These are phyloP conservation scores for Lampris incognitus DNA, from an alignment of 2,113 vertebrate species.

Conservation along the genomic window DNA sequence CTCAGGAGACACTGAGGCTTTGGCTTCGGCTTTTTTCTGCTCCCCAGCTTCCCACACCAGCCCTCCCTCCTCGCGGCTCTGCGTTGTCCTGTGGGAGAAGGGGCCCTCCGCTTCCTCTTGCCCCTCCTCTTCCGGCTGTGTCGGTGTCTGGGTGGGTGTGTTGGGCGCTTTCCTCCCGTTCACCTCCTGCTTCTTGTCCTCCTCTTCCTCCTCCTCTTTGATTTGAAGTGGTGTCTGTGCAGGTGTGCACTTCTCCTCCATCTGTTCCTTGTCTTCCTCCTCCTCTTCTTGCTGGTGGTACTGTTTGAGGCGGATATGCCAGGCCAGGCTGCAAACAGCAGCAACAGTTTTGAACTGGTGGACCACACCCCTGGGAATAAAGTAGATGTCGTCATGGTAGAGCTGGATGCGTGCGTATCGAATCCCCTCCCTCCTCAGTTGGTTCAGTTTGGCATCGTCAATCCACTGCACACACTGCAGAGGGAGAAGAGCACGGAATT, in stretches of 20 bases:
- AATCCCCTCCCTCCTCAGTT: constrained; percentile 96
- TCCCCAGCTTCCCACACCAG: constrained; percentile 24
- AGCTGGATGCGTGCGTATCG: constrained; percentile 97
- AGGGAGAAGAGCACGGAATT: constrained; percentile 5
- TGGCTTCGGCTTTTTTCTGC: constrained; percentile 15
- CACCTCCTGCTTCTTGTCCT: constrained; percentile 18
- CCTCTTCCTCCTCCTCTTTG: constrained; percentile 52
- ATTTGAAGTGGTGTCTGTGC: constrained; percentile 28
- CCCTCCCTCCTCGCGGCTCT: constrained; percentile 59
- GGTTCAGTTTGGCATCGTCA: constrained; percentile 98
- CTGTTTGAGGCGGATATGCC: constrained; percentile 94
- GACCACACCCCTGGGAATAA: constrained; percentile 97
- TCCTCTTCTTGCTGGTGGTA: constrained; percentile 84
- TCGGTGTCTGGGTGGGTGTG: constrained; percentile 22
- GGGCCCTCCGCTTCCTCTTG: constrained; percentile 6
- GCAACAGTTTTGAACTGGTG: constrained; percentile 99
- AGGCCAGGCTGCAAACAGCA: constrained; percentile 96
- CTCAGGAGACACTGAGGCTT: constrained; percentile 30
- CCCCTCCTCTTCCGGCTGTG: constrained; percentile 48
- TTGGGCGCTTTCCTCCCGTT: constrained; percentile 34
- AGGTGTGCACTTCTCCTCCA: constrained; percentile 3
- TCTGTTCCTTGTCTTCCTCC: constrained; percentile 34
- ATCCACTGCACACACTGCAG: constrained; percentile 98
- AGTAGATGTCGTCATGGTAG: constrained; percentile 98
- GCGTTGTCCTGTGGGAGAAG: constrained; percentile 27